A percentile compares a stretch with the other conserved stretches of the same genome.
Conservation (phyloP, 2,888 invertebrate species). For the Teleogryllus oceanicus region DNA sequence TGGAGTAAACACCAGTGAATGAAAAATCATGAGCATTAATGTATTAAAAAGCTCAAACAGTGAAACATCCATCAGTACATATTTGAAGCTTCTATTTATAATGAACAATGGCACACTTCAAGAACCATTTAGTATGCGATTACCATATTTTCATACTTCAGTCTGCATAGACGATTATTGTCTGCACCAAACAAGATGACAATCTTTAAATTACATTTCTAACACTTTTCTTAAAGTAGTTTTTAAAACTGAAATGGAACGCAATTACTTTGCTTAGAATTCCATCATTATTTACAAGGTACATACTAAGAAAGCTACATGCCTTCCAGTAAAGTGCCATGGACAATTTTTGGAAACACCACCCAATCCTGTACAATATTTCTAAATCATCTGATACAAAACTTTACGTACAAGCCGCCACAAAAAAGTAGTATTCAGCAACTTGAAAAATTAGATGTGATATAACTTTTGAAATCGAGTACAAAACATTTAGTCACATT, state of each 20-base stretch:
- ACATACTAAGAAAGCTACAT: too few relatives aligned
- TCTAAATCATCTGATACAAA: neutral
- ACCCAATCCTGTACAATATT: too few relatives aligned
- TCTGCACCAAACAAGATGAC: neutral
- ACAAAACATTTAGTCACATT: too few relatives aligned
- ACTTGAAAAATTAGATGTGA: neutral
- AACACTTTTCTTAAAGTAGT: too few relatives aligned
- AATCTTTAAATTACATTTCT: too few relatives aligned
- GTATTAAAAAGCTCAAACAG: slow-evolving; percentile 3
- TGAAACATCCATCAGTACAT: slow-evolving; percentile 18
- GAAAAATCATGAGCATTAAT: slow-evolving; percentile 1
- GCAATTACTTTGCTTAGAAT: too few relatives aligned
- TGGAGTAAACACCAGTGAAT: neutral
- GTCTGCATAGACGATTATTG: slow-evolving; percentile 1
- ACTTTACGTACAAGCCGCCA: neutral
- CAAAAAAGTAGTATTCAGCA: neutral
- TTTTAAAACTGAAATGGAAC: too few relatives aligned
- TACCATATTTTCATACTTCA: neutral
- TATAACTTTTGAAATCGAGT: too few relatives aligned
- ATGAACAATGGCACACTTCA: neutral
- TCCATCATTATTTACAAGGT: too few relatives aligned
- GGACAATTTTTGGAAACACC: too few relatives aligned
- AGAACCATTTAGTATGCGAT: neutral
- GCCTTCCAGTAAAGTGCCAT: too few relatives aligned
- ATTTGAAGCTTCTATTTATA: neutral